These are phyloP conservation scores for Drosophila ananassae DNA, from an alignment of 1,140 invertebrate species.

Conservation along the genomic window DNA sequence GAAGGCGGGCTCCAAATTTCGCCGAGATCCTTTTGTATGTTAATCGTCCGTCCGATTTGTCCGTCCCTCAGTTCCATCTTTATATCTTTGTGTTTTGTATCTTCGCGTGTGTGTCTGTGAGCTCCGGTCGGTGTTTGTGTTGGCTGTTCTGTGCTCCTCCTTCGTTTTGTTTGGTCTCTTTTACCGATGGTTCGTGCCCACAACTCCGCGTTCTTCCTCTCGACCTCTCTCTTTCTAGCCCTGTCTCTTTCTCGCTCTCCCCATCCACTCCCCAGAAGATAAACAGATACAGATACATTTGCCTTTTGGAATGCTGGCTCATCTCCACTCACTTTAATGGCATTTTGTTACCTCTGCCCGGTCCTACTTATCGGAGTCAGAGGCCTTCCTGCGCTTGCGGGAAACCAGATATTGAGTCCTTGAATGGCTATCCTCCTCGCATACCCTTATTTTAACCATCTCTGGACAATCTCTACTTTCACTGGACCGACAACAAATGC, in stretches of 20 bases:
- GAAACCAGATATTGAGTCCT: conserved; percentile 59
- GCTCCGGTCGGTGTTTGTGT: conserved; percentile 12
- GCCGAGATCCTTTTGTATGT: conserved; percentile 78
- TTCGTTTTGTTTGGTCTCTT: conserved; percentile 42
- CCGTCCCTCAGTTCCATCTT: conserved; percentile 41
- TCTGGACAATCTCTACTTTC: conserved; percentile 65
- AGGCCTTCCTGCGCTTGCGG: conserved; percentile 13
- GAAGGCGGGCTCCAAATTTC: conserved; percentile 76
- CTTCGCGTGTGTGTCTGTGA: conserved; percentile 33
- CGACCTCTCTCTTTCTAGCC: neutral
- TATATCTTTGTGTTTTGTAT: conserved; percentile 35
- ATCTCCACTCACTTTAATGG: conserved; percentile 67
- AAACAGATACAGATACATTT: conserved; percentile 55
- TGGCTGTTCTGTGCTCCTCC: conserved; percentile 53
- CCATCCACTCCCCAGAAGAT: conserved; percentile 52
- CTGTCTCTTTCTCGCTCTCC: conserved; percentile 35
- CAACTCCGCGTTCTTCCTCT: conserved; percentile 6
- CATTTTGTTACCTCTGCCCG: conserved; percentile 74
- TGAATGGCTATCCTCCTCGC: conserved; percentile 46
- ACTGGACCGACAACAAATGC: conserved; percentile 36
- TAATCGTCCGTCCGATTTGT: conserved; percentile 52
- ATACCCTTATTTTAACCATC: conserved; percentile 25
- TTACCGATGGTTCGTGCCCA: conserved; percentile 6
- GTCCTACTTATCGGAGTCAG: conserved; percentile 49
- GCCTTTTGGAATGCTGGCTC: conserved; percentile 34